Conservation (phyloP, 2,888 invertebrate species). For the Invenusta paracnida region DNA sequence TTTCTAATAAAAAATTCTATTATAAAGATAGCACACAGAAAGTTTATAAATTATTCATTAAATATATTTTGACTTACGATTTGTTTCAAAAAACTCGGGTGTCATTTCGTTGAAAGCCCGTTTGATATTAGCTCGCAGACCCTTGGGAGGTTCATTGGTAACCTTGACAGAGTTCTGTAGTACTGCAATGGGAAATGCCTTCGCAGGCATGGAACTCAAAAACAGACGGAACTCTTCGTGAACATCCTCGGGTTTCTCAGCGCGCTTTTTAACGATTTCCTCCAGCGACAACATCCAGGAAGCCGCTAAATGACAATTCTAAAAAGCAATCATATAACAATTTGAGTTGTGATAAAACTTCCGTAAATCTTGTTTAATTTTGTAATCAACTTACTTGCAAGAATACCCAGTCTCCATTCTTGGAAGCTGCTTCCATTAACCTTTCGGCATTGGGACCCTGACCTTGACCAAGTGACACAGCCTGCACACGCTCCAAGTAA, state of each 20-base stretch:
- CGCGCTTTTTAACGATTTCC: slow-evolving; percentile 56
- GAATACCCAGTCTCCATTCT: slow-evolving; percentile 61
- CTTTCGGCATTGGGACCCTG: slow-evolving; percentile 62
- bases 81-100: slow-evolving; percentile 74
- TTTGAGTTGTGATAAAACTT: neutral
- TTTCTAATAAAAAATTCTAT: too few species aligned
- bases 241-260: slow-evolving; percentile 57
- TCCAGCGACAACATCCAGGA: slow-evolving; percentile 62
- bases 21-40: too few species aligned
- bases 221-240: slow-evolving; percentile 60
- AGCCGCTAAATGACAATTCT: slow-evolving; percentile 62
- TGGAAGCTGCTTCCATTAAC: slow-evolving; percentile 56
- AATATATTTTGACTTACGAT: slow-evolving; percentile 68
- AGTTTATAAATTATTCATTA: too few species aligned
- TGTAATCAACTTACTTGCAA: slow-evolving; percentile 54
- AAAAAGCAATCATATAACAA: slow-evolving; percentile 30
- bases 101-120: slow-evolving; percentile 77
- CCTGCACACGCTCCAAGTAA: slow-evolving; percentile 56
- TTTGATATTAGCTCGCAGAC: slow-evolving; percentile 72
- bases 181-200: slow-evolving; percentile 60
- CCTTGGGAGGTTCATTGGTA: slow-evolving; percentile 62
- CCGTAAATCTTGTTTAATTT: neutral
- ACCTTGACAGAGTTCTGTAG: slow-evolving; percentile 62
- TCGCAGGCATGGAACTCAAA: slow-evolving; percentile 61
- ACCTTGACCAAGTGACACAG: slow-evolving; percentile 62